These are phyloP conservation scores for Syngnathus typhle DNA, from an alignment of 2,113 vertebrate genomes.

Conservation along the genomic window DNA sequence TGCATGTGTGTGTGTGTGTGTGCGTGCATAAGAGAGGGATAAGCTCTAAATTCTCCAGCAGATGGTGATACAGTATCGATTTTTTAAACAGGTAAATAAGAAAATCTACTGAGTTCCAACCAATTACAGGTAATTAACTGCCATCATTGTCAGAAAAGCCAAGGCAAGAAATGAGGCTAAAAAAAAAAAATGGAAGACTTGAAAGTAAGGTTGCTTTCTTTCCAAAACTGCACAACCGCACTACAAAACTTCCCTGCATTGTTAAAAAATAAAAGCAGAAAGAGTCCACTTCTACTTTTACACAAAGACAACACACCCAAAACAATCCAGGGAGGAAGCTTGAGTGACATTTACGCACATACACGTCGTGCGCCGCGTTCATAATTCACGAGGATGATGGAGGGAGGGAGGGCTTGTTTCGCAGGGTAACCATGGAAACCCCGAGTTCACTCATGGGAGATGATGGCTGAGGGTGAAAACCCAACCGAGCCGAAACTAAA, in stretches of 20 bases:
- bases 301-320: conserved; percentile 7
- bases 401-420: conserved; percentile 31
- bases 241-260: conserved; percentile 18
- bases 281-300: conserved; percentile 45
- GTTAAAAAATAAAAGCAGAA: neutral
- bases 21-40: conserved; percentile 3
- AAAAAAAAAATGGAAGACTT: no score
- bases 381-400: conserved; percentile 53
- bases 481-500: conserved; percentile 44
- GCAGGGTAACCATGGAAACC: conserved; percentile 50
- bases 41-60: conserved; percentile 38
- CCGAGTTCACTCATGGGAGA: conserved; percentile 35
- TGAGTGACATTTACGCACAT: conserved; percentile 2
- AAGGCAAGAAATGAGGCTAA: no score
- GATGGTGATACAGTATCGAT: conserved; percentile 45
- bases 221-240: no score
- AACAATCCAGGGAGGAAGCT: conserved; percentile 14
- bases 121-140: no score
- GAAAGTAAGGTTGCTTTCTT: neutral
- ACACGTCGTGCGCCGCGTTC: conserved; percentile 38
- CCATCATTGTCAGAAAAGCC: no score
- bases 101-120: no score
- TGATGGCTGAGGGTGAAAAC: conserved; percentile 17
- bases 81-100: neutral
- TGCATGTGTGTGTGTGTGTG: conserved; percentile 2